Evolutionary conservation across 2,888 invertebrate genomes (phyloP).

Genomic region (Cheilosia vulpina): DNA sequence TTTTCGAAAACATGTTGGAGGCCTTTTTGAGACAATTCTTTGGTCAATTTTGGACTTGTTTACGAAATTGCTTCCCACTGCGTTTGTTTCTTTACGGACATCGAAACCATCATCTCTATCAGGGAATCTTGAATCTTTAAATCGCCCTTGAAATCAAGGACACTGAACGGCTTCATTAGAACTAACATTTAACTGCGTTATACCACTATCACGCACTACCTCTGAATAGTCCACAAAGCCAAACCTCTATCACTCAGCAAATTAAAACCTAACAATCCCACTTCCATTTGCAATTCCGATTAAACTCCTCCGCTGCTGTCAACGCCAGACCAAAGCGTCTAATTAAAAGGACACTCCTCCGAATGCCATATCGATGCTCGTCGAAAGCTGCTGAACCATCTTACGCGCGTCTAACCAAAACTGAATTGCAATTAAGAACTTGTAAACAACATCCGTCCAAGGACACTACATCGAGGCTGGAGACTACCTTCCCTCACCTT

Average conservation of each 20-base stretch:
- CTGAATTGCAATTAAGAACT: conserved; percentile 74
- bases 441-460: conserved; percentile 67
- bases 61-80: too few species aligned
- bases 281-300: conserved; percentile 27
- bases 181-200: background rate
- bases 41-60: too few species aligned
- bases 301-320: conserved; percentile 26
- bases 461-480: conserved; percentile 22
- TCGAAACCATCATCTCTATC: too few species aligned
- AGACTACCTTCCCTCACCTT: background rate
- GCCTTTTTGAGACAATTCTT: too few species aligned
- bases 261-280: conserved; percentile 55
- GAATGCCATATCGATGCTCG: conserved; percentile 25
- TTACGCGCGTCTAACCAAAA: conserved; percentile 66
- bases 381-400: conserved; percentile 23
- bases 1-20: too few species aligned
- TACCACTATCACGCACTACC: background rate
- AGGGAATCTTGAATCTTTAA: too few species aligned
- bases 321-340: conserved; percentile 38
- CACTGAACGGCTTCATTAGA: background rate
- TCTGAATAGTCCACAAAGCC: background rate
- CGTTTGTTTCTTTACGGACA: too few species aligned
- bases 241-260: conserved; percentile 44
- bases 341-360: conserved; percentile 68
- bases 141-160: too few species aligned